These are phyloP conservation scores for Phoxinus phoxinus DNA, from an alignment of 2,113 vertebrate genomes.

Conservation along the genomic window DNA sequence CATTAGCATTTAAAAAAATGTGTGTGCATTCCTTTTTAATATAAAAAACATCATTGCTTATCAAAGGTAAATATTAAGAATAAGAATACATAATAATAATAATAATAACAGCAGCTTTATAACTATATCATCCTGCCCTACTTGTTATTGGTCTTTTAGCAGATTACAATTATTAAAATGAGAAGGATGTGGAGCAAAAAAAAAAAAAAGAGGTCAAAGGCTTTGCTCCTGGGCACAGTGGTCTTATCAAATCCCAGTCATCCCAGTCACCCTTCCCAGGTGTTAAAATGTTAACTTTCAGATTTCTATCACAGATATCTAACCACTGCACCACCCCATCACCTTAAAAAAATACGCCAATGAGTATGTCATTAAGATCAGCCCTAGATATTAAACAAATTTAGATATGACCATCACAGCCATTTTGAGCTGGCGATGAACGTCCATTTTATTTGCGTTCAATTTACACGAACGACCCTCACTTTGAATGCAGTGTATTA, in stretches of 20 bases:
- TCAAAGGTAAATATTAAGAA: not conserved
- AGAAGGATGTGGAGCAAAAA: not conserved
- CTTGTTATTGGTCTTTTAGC: not conserved
- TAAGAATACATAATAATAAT: not conserved
- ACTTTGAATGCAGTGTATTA: conserved; percentile 15
- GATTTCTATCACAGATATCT: not conserved
- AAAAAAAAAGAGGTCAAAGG: not conserved
- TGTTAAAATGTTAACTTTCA: not conserved
- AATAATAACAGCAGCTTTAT: not conserved
- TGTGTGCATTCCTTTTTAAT: not conserved
- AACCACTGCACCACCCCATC: not conserved
- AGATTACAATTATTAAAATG: not conserved
- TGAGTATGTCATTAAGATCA: conserved; percentile 9
- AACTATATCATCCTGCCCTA: not conserved
- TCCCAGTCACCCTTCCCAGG: not conserved
- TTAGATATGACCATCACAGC: conserved; percentile 32
- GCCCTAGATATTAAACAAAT: not conserved
- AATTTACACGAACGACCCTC: conserved; percentile 38
- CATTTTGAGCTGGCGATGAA: conserved; percentile 30
- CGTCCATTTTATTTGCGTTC: conserved; percentile 51
- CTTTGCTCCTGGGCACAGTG: not conserved
- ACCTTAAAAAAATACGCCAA: not conserved
- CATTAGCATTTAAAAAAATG: not conserved
- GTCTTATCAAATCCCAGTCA: not conserved
- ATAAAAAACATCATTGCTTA: not conserved